phyloP scores from a whole-genome alignment of 2,113 vertebrate genomes.

The Tonatia bakeri region DNA sequence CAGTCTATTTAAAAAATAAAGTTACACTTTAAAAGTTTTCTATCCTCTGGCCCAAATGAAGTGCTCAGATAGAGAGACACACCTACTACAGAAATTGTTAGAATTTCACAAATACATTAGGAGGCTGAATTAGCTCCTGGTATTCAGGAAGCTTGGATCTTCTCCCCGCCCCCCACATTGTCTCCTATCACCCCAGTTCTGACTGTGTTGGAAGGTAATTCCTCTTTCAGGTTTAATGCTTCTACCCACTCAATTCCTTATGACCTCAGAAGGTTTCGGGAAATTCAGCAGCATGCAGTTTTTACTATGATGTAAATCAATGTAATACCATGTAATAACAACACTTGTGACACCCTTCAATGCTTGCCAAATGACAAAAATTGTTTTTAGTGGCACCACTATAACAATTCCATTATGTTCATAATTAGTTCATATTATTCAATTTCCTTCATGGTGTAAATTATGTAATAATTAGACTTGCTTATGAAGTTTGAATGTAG shows the following conservation, averaged over 20 bases:
- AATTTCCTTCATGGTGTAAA: not conserved
- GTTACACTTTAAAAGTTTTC: not conserved
- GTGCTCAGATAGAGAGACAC: not conserved
- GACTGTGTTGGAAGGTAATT: not conserved
- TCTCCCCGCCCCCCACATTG: not conserved
- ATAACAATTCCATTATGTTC: not conserved
- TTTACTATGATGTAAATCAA: constrained; percentile 2
- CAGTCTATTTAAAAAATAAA: constrained; percentile 6
- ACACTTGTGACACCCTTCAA: not conserved
- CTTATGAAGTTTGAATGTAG: not conserved
- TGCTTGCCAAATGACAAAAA: not conserved
- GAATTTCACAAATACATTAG: constrained; percentile 8
- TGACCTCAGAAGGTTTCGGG: not conserved
- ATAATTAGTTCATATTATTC: not conserved
- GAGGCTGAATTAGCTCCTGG: not conserved
- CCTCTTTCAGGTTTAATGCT: not conserved
- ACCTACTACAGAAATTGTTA: constrained; percentile 2
- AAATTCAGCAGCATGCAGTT: not conserved
- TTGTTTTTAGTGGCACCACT: not conserved
- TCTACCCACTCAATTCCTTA: not conserved
- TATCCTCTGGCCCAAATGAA: not conserved
- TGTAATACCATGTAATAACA: not conserved
- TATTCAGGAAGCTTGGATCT: constrained; percentile 17
- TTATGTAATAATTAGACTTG: not conserved
- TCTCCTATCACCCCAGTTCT: not conserved